Evolutionary conservation across 2,888 invertebrate species (phyloP).

Genomic region (Lasioglossum oenotherae): DNA sequence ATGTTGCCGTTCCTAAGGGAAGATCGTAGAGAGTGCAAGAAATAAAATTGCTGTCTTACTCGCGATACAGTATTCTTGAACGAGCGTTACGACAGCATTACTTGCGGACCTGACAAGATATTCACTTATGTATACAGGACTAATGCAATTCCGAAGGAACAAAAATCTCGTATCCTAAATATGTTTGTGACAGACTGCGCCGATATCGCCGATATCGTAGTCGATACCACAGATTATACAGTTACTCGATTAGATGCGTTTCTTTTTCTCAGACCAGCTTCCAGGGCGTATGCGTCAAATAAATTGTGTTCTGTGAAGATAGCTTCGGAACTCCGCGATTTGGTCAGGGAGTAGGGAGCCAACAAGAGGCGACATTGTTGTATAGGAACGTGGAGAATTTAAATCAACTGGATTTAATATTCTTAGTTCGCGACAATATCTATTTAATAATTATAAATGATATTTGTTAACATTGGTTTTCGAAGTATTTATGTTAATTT

Average conservation of each 20-base stretch:
- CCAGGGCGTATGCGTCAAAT: no score
- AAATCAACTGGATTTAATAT: no score
- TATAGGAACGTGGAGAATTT: no score
- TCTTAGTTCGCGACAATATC: no score
- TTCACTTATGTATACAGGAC: constrained; percentile 10
- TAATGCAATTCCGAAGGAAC: constrained; percentile 17
- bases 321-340: no score
- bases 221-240: not conserved
- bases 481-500: no score
- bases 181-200: constrained; percentile 44
- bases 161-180: constrained; percentile 27
- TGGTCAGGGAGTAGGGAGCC: no score
- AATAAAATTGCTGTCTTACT: not conserved
- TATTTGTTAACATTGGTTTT: no score
- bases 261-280: no score
- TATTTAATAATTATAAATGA: no score
- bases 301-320: no score
- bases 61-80: not conserved
- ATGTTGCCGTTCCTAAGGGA: not conserved
- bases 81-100: constrained; percentile 42
- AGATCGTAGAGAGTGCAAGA: not conserved
- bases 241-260: not conserved
- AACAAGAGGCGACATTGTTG: no score
- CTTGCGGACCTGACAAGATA: constrained; percentile 10
- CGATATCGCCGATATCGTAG: not conserved